Conservation (phyloP, 1,140 invertebrate species). For the Reticulitermes speratus region DNA sequence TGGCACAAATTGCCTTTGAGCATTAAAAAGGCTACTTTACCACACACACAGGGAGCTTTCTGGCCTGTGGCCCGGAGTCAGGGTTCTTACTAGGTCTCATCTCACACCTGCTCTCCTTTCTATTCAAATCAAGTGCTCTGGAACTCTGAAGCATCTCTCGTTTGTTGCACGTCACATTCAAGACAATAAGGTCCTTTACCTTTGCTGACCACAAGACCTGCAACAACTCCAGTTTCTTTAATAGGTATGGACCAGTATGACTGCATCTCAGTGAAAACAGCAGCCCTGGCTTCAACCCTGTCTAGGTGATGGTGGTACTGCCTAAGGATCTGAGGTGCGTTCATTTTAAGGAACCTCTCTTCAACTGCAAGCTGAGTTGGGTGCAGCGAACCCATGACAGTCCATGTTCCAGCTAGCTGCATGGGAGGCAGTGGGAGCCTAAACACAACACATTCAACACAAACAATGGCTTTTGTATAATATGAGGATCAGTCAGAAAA, state of each 20-base stretch:
- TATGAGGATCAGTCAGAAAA: too few relatives aligned
- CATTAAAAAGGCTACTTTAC: too few relatives aligned
- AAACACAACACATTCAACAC: conserved; percentile 26
- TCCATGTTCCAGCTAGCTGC: conserved; percentile 50
- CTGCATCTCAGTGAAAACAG: conserved; percentile 58
- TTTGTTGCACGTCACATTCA: too few relatives aligned
- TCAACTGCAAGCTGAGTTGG: conserved; percentile 43
- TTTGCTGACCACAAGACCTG: conserved; percentile 52
- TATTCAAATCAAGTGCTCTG: too few relatives aligned
- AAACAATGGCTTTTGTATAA: background rate
- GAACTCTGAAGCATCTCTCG: too few relatives aligned
- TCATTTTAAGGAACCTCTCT: conserved; percentile 45
- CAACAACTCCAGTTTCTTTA: conserved; percentile 52
- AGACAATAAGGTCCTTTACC: conserved; percentile 38
- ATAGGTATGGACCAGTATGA: conserved; percentile 58
- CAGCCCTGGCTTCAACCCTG: conserved; percentile 52
- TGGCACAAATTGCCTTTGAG: too few relatives aligned
- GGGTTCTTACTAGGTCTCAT: too few relatives aligned
- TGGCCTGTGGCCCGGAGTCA: too few relatives aligned
- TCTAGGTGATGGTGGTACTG: conserved; percentile 46
- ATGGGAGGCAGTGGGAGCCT: conserved; percentile 54
- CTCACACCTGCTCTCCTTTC: too few relatives aligned
- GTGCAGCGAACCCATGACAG: conserved; percentile 37
- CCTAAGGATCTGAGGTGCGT: conserved; percentile 37
- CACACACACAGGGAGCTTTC: too few relatives aligned